Conservation (phyloP, 2,113 vertebrate species). For the Microtus pennsylvanicus region DNA sequence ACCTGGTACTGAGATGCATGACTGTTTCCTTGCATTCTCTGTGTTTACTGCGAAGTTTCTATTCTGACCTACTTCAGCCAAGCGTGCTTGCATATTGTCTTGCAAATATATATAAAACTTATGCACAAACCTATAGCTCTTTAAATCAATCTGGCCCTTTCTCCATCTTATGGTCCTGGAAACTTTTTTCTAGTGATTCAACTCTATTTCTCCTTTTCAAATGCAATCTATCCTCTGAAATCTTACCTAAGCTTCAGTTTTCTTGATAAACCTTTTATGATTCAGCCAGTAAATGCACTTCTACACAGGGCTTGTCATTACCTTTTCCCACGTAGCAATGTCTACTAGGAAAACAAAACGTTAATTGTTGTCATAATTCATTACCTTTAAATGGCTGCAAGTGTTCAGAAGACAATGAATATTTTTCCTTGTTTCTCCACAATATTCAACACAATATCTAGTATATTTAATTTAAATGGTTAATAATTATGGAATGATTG, state of each 20-base stretch:
- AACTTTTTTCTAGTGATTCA: neutral
- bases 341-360: neutral
- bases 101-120: neutral
- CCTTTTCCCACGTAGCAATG: neutral
- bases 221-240: neutral
- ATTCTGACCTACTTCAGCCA: neutral
- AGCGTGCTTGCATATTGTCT: neutral
- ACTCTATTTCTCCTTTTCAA: neutral
- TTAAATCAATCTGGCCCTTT: neutral
- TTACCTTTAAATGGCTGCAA: neutral
- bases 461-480: neutral
- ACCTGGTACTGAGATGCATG: neutral
- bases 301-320: neutral
- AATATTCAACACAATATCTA: neutral
- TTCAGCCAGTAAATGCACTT: neutral
- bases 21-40: neutral
- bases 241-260: neutral
- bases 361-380: constrained; percentile 3
- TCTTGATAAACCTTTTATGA: constrained; percentile 24
- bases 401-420: neutral
- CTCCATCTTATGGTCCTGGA: neutral
- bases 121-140: neutral
- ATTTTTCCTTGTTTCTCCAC: neutral
- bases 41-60: neutral
- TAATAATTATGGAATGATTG: neutral